Conservation (phyloP, 2,888 invertebrate species). For the Sylvicola fuscatus region DNA sequence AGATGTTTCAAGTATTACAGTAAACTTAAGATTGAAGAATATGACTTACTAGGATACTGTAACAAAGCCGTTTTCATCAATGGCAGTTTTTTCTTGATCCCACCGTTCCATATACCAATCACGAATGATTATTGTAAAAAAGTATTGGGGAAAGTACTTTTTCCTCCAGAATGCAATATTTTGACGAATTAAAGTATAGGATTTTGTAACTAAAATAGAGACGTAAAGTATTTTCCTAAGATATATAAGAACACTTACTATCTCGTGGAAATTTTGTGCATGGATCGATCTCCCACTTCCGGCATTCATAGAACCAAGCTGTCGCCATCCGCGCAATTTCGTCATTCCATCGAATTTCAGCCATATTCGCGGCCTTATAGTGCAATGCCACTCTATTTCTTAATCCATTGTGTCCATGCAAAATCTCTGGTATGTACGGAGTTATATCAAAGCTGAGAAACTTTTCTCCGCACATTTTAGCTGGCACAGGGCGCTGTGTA, state of each 20-base stretch:
- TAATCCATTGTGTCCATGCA: slow-evolving; percentile 7
- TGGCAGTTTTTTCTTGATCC: slow-evolving; percentile 6
- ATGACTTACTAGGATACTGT: too few species aligned
- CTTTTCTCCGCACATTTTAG: too few species aligned
- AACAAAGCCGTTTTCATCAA: not conserved
- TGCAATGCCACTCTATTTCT: slow-evolving; percentile 5
- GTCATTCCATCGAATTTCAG: slow-evolving; percentile 6
- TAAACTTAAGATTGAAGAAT: too few species aligned
- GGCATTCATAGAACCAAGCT: slow-evolving; percentile 6
- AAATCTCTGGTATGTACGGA: slow-evolving; percentile 1
- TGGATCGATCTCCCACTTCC: slow-evolving; percentile 5
- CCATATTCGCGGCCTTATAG: too few species aligned
- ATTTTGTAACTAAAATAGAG: slow-evolving; percentile 1
- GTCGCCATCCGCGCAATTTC: slow-evolving; percentile 8
- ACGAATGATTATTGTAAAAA: slow-evolving; percentile 6
- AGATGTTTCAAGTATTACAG: too few species aligned
- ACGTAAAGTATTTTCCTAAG: too few species aligned
- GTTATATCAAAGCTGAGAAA: too few species aligned
- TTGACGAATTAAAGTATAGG: slow-evolving; percentile 6
- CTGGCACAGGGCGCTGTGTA: too few species aligned
- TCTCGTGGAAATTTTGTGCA: slow-evolving; percentile 5
- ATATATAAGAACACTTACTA: not conserved
- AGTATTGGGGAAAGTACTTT: slow-evolving; percentile 6
- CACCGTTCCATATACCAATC: slow-evolving; percentile 10
- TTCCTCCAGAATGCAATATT: slow-evolving; percentile 4